These are phyloP conservation scores for Isurus oxyrinchus DNA, from an alignment of 2,113 vertebrate species.

Conservation along the genomic window DNA sequence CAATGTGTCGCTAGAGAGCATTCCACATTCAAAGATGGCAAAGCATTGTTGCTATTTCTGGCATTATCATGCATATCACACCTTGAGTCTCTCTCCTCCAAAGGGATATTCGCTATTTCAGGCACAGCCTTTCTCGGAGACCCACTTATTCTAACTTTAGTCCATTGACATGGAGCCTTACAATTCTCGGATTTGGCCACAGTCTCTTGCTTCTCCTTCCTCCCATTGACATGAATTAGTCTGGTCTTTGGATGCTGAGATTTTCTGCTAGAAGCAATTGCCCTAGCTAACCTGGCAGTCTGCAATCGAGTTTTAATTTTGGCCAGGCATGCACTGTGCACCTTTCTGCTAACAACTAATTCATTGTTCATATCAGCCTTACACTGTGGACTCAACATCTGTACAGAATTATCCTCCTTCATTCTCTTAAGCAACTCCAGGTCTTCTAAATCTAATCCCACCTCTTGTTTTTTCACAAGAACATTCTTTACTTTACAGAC, in stretches of 20 bases:
- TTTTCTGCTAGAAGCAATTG: slow-evolving; percentile 1
- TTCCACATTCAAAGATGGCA: slow-evolving; percentile 7
- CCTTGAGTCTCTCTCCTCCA: not conserved
- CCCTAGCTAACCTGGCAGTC: slow-evolving; percentile 11
- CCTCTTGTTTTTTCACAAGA: not conserved
- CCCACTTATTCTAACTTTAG: not conserved
- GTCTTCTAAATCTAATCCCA: not conserved
- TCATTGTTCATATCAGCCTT: not conserved
- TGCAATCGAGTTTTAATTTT: slow-evolving; percentile 5
- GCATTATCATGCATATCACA: not conserved
- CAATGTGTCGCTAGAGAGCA: not conserved
- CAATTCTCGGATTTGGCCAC: not conserved
- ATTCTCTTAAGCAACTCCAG: not conserved
- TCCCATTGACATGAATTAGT: slow-evolving; percentile 2
- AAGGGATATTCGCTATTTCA: not conserved
- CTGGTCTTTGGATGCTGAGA: not conserved
- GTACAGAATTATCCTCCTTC: not conserved
- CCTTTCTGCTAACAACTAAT: not conserved
- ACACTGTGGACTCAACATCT: not conserved
- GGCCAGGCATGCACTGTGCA: not conserved
- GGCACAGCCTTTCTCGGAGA: not conserved
- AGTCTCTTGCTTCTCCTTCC: not conserved
- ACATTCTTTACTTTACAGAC: slow-evolving; percentile 17
- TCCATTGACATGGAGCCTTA: not conserved
- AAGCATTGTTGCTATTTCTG: not conserved